A percentile compares a stretch with the other conserved stretches of the same genome.
Conservation (phyloP, 1,140 invertebrate species). For the Drosophila trapezifrons region DNA sequence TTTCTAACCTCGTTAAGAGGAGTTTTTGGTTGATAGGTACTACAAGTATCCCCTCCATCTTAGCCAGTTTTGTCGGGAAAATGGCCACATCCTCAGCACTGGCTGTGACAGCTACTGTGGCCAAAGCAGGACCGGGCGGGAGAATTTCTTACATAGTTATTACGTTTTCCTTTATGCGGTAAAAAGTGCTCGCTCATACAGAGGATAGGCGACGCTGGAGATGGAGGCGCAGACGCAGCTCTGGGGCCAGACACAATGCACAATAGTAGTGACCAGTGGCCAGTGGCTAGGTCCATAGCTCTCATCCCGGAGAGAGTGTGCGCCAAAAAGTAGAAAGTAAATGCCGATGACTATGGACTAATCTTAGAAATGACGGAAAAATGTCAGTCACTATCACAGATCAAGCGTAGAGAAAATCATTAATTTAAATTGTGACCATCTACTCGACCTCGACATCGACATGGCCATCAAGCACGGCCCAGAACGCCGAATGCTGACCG, state of each 20-base stretch:
- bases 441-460: slow-evolving; percentile 55
- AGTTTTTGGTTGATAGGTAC: no score
- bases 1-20: no score
- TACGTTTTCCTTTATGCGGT: slow-evolving; percentile 58
- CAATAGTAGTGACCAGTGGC: slow-evolving; percentile 16
- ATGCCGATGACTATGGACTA: slow-evolving; percentile 79
- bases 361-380: slow-evolving; percentile 77
- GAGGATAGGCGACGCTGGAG: slow-evolving; percentile 50
- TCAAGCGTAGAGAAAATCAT: slow-evolving; percentile 83
- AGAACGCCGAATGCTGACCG: slow-evolving; percentile 23
- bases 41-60: no score
- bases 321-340: slow-evolving; percentile 73
- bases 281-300: slow-evolving; percentile 12
- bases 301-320: slow-evolving; percentile 23
- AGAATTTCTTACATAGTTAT: slow-evolving; percentile 78
- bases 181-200: slow-evolving; percentile 73
- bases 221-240: slow-evolving; percentile 17
- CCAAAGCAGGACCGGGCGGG: slow-evolving; percentile 16
- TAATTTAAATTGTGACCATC: slow-evolving; percentile 82
- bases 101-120: slow-evolving; percentile 53
- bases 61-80: background rate
- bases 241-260: slow-evolving; percentile 39
- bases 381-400: slow-evolving; percentile 81
- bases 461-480: slow-evolving; percentile 46
- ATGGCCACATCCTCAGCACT: slow-evolving; percentile 23